Percentiles rank a stretch among this genome's conserved stretches.
These are phyloP conservation scores for Sepioteuthis lessoniana DNA, from an alignment of 2,888 invertebrate genomes.

Conservation along the genomic window DNA sequence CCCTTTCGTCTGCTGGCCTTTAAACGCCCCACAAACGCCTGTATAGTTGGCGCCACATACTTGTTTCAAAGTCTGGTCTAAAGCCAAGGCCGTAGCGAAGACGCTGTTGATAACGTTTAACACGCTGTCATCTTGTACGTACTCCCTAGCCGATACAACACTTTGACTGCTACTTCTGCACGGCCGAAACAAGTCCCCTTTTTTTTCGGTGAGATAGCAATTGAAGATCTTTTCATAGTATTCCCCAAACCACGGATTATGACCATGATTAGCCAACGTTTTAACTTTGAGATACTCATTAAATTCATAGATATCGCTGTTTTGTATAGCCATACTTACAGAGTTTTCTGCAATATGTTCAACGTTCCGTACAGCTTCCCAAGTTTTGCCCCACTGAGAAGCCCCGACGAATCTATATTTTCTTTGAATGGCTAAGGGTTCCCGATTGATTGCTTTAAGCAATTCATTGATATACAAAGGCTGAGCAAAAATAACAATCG, in stretches of 20 bases:
- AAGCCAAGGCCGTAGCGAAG: constrained; percentile 68
- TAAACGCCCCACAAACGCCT: constrained; percentile 67
- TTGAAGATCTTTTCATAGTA: constrained; percentile 74
- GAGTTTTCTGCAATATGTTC: constrained; percentile 59
- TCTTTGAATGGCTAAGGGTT: constrained; percentile 54
- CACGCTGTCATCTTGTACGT: constrained; percentile 68
- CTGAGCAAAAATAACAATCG: constrained; percentile 68
- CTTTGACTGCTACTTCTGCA: constrained; percentile 57
- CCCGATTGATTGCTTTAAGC: constrained; percentile 62
- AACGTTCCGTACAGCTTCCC: constrained; percentile 57
- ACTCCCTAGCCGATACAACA: constrained; percentile 58
- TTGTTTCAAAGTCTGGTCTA: constrained; percentile 63
- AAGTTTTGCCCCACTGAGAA: constrained; percentile 66
- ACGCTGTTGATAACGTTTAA: constrained; percentile 72
- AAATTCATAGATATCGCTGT: constrained; percentile 64
- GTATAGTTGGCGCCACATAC: constrained; percentile 66
- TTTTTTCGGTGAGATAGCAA: constrained; percentile 68
- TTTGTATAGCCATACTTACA: constrained; percentile 64
- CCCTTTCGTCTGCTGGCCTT: constrained; percentile 56
- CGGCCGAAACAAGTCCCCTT: constrained; percentile 46
- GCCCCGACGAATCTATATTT: constrained; percentile 62
- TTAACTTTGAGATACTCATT: constrained; percentile 65
- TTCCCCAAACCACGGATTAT: constrained; percentile 76
- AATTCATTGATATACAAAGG: constrained; percentile 63
- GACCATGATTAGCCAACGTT: constrained; percentile 65